Evolutionary conservation across 2,888 invertebrate genomes (phyloP).

Genomic region (Standfussiana lucernea): DNA sequence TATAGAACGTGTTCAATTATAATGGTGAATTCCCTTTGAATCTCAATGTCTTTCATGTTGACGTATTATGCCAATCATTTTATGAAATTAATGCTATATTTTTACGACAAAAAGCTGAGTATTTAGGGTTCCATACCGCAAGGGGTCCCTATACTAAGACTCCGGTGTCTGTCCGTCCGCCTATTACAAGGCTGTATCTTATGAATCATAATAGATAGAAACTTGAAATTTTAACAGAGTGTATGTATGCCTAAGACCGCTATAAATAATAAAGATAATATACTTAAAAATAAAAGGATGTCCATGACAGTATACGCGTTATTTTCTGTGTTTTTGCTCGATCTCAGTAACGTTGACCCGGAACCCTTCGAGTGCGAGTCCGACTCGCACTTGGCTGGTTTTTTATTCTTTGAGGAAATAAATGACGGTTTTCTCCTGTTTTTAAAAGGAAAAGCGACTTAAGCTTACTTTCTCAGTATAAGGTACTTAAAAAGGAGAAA

Average conservation of each 20-base stretch:
- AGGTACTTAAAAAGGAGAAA: not conserved
- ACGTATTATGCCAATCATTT: slow-evolving; percentile 11
- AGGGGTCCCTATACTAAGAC: not conserved
- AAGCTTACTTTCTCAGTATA: not conserved
- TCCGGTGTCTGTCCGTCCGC: not conserved
- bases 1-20: slow-evolving; percentile 26
- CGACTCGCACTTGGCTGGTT: not conserved
- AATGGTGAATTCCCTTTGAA: slow-evolving; percentile 1
- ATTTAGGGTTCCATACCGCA: not conserved
- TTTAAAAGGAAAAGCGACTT: not conserved
- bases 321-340: not conserved
- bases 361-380: not conserved
- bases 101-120: not conserved
- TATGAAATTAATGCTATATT: not conserved
- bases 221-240: not conserved
- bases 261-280: not conserved
- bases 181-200: not conserved
- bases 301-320: not conserved
- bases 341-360: not conserved
- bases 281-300: not conserved
- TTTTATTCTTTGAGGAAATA: not conserved
- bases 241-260: not conserved
- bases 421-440: not conserved
- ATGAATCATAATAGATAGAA: not conserved
- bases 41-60: not conserved